Percentiles rank a stretch among this genome's conserved stretches.
Conservation (phyloP, 2,113 vertebrate species). For the Albula glossodonta region DNA sequence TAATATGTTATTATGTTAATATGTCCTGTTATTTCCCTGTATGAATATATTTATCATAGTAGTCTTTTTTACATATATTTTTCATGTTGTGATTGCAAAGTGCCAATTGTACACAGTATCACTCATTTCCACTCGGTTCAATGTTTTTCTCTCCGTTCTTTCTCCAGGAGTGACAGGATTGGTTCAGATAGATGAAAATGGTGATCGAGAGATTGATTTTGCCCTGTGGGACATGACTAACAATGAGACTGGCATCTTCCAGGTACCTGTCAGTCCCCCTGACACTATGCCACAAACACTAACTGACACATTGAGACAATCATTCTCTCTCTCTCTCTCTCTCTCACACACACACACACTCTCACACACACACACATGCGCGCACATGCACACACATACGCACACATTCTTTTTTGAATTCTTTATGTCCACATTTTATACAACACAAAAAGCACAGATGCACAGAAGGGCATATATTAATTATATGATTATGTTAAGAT, state of each 20-base stretch:
- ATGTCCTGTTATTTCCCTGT: neutral
- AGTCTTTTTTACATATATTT: too few species aligned
- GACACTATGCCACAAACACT: slow-evolving; percentile 6
- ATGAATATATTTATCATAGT: neutral
- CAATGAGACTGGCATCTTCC: slow-evolving; percentile 65
- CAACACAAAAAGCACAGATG: too few species aligned
- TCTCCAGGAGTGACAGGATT: slow-evolving; percentile 78
- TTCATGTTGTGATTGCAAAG: neutral
- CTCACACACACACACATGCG: neutral
- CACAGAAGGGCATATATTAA: too few species aligned
- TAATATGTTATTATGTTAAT: too few species aligned
- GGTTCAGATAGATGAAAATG: slow-evolving; percentile 79
- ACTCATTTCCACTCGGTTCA: neutral
- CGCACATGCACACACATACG: neutral
- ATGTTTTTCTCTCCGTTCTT: neutral
- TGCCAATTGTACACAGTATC: neutral
- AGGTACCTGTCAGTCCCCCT: slow-evolving; percentile 63
- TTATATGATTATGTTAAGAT: too few species aligned
- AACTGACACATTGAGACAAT: neutral
- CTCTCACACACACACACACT: neutral
- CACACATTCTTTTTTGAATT: neutral
- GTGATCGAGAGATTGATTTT: slow-evolving; percentile 86
- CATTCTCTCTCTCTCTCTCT: neutral
- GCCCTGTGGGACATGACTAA: slow-evolving; percentile 88
- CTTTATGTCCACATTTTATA: too few species aligned